phyloP scores from a whole-genome alignment of 1,140 invertebrate genomes.

The Sitophilus oryzae region DNA sequence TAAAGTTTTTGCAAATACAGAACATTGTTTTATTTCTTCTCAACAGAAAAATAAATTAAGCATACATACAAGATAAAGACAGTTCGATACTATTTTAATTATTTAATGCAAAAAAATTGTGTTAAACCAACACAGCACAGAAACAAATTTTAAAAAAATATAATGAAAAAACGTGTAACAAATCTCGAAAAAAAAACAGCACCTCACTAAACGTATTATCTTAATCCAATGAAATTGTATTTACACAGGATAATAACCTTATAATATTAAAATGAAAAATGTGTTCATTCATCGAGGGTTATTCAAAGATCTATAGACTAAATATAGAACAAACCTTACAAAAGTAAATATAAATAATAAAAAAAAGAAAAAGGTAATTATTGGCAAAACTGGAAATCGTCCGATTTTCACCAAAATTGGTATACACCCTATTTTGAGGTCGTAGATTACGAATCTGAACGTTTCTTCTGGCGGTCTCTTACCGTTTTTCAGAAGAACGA shows the following conservation, averaged over 20 bases:
- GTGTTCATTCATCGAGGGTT: neutral
- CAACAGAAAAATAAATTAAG: neutral
- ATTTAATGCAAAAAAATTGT: neutral
- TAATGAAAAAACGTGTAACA: neutral
- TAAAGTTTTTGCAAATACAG: neutral
- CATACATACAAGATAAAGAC: neutral
- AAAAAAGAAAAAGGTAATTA: neutral
- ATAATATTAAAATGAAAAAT: neutral
- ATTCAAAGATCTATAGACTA: neutral
- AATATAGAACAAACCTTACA: neutral
- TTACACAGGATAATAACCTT: neutral
- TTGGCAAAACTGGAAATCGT: no score
- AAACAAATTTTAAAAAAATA: no score
- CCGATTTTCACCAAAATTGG: no score
- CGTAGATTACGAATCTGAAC: no score
- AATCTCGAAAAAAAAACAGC: neutral
- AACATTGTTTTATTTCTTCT: neutral
- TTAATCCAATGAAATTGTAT: neutral
- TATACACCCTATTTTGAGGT: no score
- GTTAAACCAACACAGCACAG: neutral
- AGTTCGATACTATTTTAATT: neutral
- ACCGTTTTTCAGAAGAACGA: no score
- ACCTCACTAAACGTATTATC: neutral
- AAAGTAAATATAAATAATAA: neutral
- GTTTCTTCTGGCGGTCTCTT: no score